Evolutionary conservation across 53 echinoderm and acorn worm genomes (phyloP).

Genomic region (Luidia sarsii): DNA sequence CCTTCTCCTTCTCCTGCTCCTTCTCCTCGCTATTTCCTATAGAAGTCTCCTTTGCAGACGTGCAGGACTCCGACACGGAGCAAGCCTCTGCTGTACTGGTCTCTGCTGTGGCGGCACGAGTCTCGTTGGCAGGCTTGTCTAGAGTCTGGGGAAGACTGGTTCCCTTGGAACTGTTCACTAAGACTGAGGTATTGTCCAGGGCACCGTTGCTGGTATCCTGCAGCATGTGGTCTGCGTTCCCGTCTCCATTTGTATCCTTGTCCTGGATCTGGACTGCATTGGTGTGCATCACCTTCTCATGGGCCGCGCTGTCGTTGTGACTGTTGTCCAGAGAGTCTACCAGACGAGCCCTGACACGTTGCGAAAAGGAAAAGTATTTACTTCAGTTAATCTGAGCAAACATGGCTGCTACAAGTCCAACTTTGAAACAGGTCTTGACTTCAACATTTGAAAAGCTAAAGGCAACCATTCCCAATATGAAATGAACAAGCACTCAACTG

Average conservation of each 20-base stretch:
- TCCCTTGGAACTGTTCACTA: constrained; percentile 5
- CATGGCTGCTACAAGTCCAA: no score
- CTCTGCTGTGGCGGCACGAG: background rate
- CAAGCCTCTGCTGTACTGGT: background rate
- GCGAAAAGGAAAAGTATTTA: no score
- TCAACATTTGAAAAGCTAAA: background rate
- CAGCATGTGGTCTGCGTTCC: constrained; percentile 24
- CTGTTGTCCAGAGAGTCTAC: constrained; percentile 15
- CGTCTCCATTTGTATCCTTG: constrained; percentile 36
- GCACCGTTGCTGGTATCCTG: constrained; percentile 35
- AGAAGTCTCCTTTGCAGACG: background rate
- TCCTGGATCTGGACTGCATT: constrained; percentile 8
- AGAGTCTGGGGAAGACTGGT: background rate
- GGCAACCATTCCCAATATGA: background rate
- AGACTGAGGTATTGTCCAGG: constrained; percentile 17
- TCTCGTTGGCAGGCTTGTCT: background rate
- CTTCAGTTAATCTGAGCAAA: no score
- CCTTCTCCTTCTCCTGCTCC: constrained; percentile 19
- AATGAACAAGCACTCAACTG: background rate
- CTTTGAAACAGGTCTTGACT: no score
- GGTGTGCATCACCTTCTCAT: constrained; percentile 1
- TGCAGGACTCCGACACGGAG: background rate
- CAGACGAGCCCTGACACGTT: constrained; percentile 13
- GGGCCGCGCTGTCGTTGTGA: background rate
- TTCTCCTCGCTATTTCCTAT: constrained; percentile 3